These are phyloP conservation scores for Meghimatium bilineatum DNA, from an alignment of 2,888 invertebrate genomes.

Conservation along the genomic window DNA sequence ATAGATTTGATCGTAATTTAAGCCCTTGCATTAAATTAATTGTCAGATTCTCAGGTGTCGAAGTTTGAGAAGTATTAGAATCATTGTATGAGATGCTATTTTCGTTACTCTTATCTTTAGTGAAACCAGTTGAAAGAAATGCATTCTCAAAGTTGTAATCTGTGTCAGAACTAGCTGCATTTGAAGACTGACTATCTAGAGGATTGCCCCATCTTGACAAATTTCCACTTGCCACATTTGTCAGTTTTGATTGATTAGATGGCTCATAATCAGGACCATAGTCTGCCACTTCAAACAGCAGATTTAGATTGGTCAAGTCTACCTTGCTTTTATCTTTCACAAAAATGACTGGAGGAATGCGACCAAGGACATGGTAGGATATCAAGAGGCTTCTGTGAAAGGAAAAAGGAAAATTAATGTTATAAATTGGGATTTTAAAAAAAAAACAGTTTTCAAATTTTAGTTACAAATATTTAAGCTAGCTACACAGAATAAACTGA, in stretches of 20 bases:
- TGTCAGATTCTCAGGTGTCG: background rate
- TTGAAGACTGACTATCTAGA: background rate
- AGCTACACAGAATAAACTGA: too few species aligned
- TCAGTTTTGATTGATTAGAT: background rate
- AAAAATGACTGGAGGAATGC: conserved; percentile 61
- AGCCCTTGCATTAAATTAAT: background rate
- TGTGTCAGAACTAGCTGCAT: background rate
- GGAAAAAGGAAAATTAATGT: conserved; percentile 23
- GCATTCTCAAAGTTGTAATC: too few species aligned
- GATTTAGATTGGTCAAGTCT: conserved; percentile 53
- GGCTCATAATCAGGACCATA: conserved; percentile 59
- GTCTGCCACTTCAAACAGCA: conserved; percentile 59
- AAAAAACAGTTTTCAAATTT: too few species aligned
- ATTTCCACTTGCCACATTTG: background rate
- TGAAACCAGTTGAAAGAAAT: too few species aligned
- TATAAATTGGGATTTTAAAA: too few species aligned
- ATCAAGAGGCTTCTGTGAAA: conserved; percentile 58
- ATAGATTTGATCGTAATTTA: conserved; percentile 56
- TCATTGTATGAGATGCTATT: too few species aligned
- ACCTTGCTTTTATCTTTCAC: conserved; percentile 55
- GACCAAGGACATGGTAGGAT: conserved; percentile 56
- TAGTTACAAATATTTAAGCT: too few species aligned
- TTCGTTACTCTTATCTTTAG: too few species aligned
- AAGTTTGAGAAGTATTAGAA: too few species aligned
- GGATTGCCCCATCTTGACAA: background rate